Evolutionary conservation across 2,888 invertebrate genomes (phyloP), one percentile per base, ranked within the genome.

Genomic region (Liodrosophila aerea): DNA sequence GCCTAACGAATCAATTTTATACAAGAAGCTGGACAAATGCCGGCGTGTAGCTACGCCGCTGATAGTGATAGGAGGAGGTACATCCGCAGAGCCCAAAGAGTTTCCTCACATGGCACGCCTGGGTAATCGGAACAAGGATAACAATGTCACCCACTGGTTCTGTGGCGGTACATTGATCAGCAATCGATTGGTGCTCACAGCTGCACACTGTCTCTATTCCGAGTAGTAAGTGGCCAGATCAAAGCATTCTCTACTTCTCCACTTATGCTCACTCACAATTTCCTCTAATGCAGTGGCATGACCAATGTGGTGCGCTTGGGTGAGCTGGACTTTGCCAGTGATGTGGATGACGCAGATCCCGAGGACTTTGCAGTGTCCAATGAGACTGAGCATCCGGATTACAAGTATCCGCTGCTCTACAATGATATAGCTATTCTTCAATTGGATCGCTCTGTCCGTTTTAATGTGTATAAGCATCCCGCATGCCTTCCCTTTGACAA

Each of bases 381-480:
- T 12, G 41, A 60, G 7, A 76, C 87, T 1, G 68, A 85, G 29
- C 91, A 92, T 81, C 91, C 91, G 0, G 70, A 80, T 3, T 92
- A 91, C 70, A 77, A 69, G 1, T 5, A 85, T 5, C 82, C 88
- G 1, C 75, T 88, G 0, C 80, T 90, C 13, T 92, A 91, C 73
- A 91, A 92, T 74, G 93, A 93, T 77, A 91, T 93, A 15, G 92
- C 91, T 0, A 75, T 93, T 7, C 73, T 92, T 7, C 85, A 89
- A 53, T 70, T 93, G 43, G 84, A 85, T 7, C 65, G 81, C 0
- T 67, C 76, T 0, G 90, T 90, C 0, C 60, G 63, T 2, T 90
- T 91, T 52, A 87, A 81, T 46, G 87, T 83, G 1, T 90, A 88
- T 63, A 89, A 91, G 22, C 83, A 89, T 45, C 92, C 92, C 0